A percentile compares a stretch with the other conserved stretches of the same genome.
Evolutionary conservation across 2,797 vertebrate species (phyloP).

Genomic region (Ispidina lecontei): DNA sequence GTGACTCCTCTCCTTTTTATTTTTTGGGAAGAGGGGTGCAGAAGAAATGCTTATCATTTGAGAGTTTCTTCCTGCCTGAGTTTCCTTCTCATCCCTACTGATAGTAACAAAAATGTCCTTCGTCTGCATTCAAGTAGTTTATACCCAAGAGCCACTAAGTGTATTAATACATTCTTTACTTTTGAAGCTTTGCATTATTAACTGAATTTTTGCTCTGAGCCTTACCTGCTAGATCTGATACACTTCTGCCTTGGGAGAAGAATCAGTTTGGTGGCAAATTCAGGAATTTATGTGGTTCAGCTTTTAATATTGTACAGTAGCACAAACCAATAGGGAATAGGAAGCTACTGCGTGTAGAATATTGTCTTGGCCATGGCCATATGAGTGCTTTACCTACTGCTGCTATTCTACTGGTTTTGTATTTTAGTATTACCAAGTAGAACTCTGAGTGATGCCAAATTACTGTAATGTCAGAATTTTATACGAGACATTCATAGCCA

Average conservation of each 20-base stretch:
- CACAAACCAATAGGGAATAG: background rate
- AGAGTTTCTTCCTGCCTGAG: background rate
- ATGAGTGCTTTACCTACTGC: background rate
- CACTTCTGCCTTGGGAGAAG: background rate
- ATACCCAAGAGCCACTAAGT: background rate
- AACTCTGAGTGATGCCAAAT: background rate
- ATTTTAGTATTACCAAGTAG: background rate
- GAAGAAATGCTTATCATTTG: background rate
- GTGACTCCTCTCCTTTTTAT: background rate
- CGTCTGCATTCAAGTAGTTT: background rate
- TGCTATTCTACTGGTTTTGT: background rate
- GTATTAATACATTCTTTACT: background rate
- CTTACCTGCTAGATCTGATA: background rate
- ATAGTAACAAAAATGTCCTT: background rate
- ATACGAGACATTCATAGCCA: background rate
- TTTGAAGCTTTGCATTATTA: background rate
- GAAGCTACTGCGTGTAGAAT: background rate
- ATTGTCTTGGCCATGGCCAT: background rate
- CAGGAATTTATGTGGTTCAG: background rate
- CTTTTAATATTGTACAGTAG: background rate
- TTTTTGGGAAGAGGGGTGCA: rapidly evolving
- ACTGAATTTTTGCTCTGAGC: background rate
- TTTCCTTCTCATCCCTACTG: background rate
- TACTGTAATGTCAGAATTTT: background rate
- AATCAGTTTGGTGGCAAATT: background rate